Evolutionary conservation across 2,888 invertebrate genomes (phyloP).

Genomic region (Papilio protenor): DNA sequence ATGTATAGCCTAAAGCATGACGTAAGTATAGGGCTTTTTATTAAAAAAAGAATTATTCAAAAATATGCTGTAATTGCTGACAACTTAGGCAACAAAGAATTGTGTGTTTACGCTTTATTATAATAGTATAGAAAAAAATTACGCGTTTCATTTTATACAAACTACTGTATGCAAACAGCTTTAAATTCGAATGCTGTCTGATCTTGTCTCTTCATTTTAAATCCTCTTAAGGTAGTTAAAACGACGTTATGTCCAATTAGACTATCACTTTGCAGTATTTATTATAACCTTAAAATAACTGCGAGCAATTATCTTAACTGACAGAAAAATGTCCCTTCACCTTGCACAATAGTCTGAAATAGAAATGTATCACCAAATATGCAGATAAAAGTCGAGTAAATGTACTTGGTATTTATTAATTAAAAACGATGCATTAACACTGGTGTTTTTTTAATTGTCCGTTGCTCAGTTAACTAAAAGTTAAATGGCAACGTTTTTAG

Average conservation of each 20-base stretch:
- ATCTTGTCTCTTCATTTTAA: not conserved
- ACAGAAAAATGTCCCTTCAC: not conserved
- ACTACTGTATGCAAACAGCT: not conserved
- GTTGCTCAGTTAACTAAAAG: not conserved
- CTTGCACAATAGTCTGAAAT: constrained; percentile 7
- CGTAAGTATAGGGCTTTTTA: too few relatives aligned
- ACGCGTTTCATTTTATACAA: not conserved
- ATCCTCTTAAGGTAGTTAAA: not conserved
- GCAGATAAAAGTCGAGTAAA: not conserved
- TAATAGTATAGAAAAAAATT: too few relatives aligned
- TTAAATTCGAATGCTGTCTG: not conserved
- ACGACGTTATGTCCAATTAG: not conserved
- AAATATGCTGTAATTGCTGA: too few relatives aligned
- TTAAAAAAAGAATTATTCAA: too few relatives aligned
- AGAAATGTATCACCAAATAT: not conserved
- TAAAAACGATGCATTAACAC: not conserved
- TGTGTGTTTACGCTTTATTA: too few relatives aligned
- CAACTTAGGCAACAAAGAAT: too few relatives aligned
- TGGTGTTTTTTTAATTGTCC: constrained; percentile 1
- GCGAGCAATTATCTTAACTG: not conserved
- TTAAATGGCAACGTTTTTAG: constrained; percentile 20
- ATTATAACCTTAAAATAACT: not conserved
- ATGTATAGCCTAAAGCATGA: too few relatives aligned
- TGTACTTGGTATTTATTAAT: constrained; percentile 18
- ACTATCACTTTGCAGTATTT: not conserved